Evolutionary conservation across 1,140 invertebrate species (phyloP).

Genomic region (Zaprionus camerounensis): DNA sequence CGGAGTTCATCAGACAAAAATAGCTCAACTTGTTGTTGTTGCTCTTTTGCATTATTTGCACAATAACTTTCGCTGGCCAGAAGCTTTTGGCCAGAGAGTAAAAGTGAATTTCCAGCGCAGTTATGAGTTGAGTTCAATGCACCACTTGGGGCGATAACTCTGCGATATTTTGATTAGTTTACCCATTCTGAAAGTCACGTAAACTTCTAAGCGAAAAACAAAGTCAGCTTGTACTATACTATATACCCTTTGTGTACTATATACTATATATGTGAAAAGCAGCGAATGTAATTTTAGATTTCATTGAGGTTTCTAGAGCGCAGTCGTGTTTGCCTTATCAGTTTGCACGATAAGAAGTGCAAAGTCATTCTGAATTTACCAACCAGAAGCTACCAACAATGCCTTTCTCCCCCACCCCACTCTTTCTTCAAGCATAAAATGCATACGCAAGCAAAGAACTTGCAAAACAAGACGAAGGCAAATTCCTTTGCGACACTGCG

Average conservation of each 20-base stretch:
- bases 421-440: background rate
- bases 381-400: slow-evolving; percentile 5
- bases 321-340: slow-evolving; percentile 57
- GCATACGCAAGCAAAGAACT: slow-evolving; percentile 2
- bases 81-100: slow-evolving; percentile 25
- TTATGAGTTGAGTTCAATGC: slow-evolving; percentile 9
- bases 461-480: background rate
- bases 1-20: slow-evolving; percentile 49
- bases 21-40: slow-evolving; percentile 4
- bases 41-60: background rate
- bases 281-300: slow-evolving; percentile 31
- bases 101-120: slow-evolving; percentile 19
- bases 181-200: slow-evolving; percentile 1
- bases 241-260: background rate
- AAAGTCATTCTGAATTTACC: slow-evolving; percentile 59
- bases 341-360: slow-evolving; percentile 69
- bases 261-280: background rate
- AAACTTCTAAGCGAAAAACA: slow-evolving; percentile 22
- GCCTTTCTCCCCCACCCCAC: background rate
- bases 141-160: background rate
- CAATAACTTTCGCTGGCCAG: slow-evolving; percentile 27
- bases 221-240: slow-evolving; percentile 30
- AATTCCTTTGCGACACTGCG: slow-evolving; percentile 23
- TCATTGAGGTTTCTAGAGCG: slow-evolving; percentile 60
- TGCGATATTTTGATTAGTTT: slow-evolving; percentile 1